Evolutionary conservation across 1,140 invertebrate genomes (phyloP).

Genomic region (Sycophila sp.): DNA sequence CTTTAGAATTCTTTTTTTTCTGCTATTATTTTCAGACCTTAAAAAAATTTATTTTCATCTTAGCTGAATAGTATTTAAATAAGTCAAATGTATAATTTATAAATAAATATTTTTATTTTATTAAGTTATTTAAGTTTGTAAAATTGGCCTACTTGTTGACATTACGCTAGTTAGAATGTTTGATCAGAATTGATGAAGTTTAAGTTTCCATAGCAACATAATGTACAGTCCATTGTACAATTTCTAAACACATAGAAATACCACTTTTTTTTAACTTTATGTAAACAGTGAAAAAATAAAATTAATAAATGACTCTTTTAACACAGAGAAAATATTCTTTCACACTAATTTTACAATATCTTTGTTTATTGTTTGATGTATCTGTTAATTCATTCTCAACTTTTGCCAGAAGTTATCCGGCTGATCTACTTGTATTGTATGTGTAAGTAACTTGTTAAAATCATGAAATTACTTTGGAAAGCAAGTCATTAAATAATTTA

Average conservation of each 20-base stretch:
- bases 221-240: not conserved
- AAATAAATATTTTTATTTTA: no score
- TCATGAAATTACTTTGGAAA: not conserved
- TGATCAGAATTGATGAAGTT: no score
- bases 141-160: no score
- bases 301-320: slow-evolving; percentile 56
- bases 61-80: no score
- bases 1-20: no score
- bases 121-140: no score
- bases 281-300: not conserved
- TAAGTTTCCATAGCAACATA: slow-evolving; percentile 29
- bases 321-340: slow-evolving; percentile 56
- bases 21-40: no score
- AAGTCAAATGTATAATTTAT: no score
- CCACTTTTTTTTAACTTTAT: not conserved
- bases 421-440: slow-evolving; percentile 59
- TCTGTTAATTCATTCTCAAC: slow-evolving; percentile 59
- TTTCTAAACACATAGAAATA: not conserved
- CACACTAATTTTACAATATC: slow-evolving; percentile 57
- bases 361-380: slow-evolving; percentile 59
- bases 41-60: no score
- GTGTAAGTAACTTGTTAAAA: slow-evolving; percentile 52
- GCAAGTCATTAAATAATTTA: not conserved
- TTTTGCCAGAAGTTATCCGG: slow-evolving; percentile 53
- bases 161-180: no score